Conservation (phyloP, 2,888 invertebrate genomes). For the Mesodorylaimus sp. region DNA sequence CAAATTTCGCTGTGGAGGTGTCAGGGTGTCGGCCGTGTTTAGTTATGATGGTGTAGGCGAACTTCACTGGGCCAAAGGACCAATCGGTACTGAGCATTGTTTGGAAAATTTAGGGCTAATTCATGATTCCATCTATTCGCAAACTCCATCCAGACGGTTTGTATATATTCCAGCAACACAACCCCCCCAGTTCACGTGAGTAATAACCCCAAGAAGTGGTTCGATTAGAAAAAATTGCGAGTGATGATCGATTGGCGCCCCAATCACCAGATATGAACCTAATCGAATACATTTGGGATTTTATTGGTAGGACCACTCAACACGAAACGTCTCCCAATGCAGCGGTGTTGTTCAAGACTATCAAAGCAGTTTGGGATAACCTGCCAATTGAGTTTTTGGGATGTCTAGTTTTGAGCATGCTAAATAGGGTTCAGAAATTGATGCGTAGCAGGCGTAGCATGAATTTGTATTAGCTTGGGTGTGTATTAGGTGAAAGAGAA, state of each 20-base stretch:
- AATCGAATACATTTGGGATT: not conserved
- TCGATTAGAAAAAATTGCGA: not conserved
- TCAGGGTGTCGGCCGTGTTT: not conserved
- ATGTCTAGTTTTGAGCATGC: too few species aligned
- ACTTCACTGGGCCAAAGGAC: not conserved
- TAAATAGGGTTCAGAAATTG: too few species aligned
- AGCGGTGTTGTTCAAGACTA: too few species aligned
- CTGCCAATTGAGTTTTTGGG: too few species aligned
- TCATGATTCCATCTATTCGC: not conserved
- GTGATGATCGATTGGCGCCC: not conserved
- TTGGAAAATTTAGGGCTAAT: not conserved
- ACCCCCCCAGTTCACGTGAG: not conserved
- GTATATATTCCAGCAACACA: not conserved
- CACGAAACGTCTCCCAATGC: too few species aligned
- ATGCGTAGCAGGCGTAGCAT: too few species aligned
- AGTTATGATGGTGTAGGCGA: not conserved
- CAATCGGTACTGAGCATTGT: not conserved
- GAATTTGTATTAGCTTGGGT: too few species aligned
- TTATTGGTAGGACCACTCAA: too few species aligned
- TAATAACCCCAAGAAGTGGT: not conserved
- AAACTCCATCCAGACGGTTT: not conserved
- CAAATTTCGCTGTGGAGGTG: not conserved
- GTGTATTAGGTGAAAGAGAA: too few species aligned
- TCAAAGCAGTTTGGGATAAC: too few species aligned
- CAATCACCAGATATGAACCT: not conserved